Base-by-base conservation (phyloP, 2,888 invertebrate species). In the Opisthograptis luteolata region DNA sequence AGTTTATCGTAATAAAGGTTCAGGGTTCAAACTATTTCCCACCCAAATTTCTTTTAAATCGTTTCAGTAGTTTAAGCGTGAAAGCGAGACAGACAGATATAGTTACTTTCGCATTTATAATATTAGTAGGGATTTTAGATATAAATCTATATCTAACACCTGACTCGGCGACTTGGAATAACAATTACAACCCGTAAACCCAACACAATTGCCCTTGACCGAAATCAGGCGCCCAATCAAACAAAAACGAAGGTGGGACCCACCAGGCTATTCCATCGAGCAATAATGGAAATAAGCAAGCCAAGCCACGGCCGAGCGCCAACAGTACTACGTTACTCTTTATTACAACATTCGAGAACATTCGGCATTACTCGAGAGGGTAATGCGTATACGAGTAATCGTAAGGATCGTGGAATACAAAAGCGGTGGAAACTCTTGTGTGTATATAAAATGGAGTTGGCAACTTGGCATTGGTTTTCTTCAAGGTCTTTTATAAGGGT, bases 291-390 rank as follows among this genome's bases (percentile, higher is more conserved):
- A 44, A 50, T 45, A 50, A 32, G 27, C 20, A 31, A 20, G 20
- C 35, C 8, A 12, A 17, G n/a, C 8, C 10, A n/a, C 32, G 17
- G 41, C 20, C 9, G 36, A 24, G 5, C n/a, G n/a, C 27, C 37
- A 17, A 64, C 66, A 69, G 71, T 73, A 52, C 27, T 47, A 59
- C 63, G 42, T 62, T 70, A 64, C 60, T 67, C 68, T 76, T 79
- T 77, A 78, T 79, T 76, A 68, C 70, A 41, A 57, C 55, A 64
- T 52, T 46, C 37, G 19, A 31, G 42, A 37, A 42, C 41, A 51
- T 36, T 51, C 41, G 19, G 60, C 63, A 62, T 66, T 69, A 70
- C 72, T 64, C 64, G 35, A 44, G 67, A 66, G 70, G 64, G 65
- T 66, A 70, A 72, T 69, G 68, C 27, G 36, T 45, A 48, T 43